A percentile compares a stretch with the other conserved stretches of the same genome.
phyloP scores from a whole-genome alignment of 1,140 invertebrate species.

The Lanistes nyassanus region DNA sequence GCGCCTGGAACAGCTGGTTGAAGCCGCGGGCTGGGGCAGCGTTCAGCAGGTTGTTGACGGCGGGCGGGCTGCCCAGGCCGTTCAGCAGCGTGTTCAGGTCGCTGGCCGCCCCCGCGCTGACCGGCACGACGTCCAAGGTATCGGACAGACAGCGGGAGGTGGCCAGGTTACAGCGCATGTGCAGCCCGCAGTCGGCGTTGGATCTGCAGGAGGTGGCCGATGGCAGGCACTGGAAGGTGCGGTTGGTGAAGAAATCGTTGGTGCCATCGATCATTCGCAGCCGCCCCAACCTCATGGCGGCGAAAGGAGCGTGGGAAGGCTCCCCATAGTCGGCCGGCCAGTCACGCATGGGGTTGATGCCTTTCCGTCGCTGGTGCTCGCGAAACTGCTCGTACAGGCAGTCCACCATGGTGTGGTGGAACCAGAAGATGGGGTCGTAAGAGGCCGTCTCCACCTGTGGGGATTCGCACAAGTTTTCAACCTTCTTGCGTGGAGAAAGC shows the following conservation, averaged over 20 bases:
- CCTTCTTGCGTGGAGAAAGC: too few species aligned
- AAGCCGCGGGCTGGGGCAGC: constrained; percentile 10
- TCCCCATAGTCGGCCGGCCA: constrained; percentile 39
- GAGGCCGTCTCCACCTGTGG: constrained; percentile 36
- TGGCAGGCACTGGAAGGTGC: constrained; percentile 24
- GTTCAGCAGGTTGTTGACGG: constrained; percentile 16
- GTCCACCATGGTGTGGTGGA: constrained; percentile 43
- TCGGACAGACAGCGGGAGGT: constrained; percentile 32
- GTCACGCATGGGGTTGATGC: constrained; percentile 35
- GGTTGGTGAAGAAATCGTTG: constrained; percentile 31
- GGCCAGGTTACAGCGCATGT: constrained; percentile 32
- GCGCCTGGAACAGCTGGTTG: constrained; percentile 17
- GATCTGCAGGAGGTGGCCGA: constrained; percentile 18
- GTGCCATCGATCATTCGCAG: constrained; percentile 34
- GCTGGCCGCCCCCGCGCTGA: constrained; percentile 8
- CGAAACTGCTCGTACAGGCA: constrained; percentile 44
- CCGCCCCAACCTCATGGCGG: constrained; percentile 34
- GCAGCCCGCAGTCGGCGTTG: constrained; percentile 26
- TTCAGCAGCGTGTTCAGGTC: constrained; percentile 7
- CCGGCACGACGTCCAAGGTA: constrained; percentile 12
- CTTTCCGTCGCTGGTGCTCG: constrained; percentile 32
- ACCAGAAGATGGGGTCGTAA: constrained; percentile 48
- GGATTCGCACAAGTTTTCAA: too few species aligned
- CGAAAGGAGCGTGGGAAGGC: constrained; percentile 28
- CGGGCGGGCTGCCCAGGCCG: background rate